Percentiles rank a stretch among this genome's conserved stretches.
Conservation (phyloP, 1,140 invertebrate species). For the Brachionus calyciflorus region DNA sequence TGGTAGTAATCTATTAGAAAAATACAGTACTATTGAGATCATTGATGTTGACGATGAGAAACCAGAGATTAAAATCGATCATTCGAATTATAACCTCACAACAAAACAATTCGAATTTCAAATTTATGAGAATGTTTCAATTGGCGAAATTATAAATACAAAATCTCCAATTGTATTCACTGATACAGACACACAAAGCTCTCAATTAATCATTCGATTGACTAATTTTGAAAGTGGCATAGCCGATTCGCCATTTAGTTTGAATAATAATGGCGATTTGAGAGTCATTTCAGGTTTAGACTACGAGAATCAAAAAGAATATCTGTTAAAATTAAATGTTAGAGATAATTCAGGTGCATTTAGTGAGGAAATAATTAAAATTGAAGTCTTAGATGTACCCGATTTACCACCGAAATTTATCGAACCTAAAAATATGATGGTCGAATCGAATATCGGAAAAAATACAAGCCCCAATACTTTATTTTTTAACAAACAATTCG, state of each 20-base stretch:
- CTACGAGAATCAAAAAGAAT: conserved; percentile 37
- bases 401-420: conserved; percentile 36
- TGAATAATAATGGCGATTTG: conserved; percentile 24
- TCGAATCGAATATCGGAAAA: background rate
- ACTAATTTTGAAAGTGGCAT: background rate
- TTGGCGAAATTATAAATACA: conserved; percentile 20
- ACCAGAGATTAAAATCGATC: background rate
- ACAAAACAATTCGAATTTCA: conserved; percentile 33
- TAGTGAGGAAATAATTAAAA: conserved; percentile 17
- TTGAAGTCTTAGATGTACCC: conserved; percentile 19
- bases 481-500: conserved; percentile 15
- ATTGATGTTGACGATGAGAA: conserved; percentile 42
- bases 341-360: background rate
- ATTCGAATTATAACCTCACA: background rate
- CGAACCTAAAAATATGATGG: background rate
- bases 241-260: conserved; percentile 14
- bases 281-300: conserved; percentile 16
- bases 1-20: conserved; percentile 31
- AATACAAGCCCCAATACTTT: conserved; percentile 2
- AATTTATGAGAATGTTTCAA: conserved; percentile 37
- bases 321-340: conserved; percentile 13
- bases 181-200: conserved; percentile 25
- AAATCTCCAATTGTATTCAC: background rate
- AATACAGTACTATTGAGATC: conserved; percentile 37
- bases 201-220: conserved; percentile 1